Evolutionary conservation across 2,888 invertebrate genomes (phyloP).

Genomic region (Calephelis perditalis): DNA sequence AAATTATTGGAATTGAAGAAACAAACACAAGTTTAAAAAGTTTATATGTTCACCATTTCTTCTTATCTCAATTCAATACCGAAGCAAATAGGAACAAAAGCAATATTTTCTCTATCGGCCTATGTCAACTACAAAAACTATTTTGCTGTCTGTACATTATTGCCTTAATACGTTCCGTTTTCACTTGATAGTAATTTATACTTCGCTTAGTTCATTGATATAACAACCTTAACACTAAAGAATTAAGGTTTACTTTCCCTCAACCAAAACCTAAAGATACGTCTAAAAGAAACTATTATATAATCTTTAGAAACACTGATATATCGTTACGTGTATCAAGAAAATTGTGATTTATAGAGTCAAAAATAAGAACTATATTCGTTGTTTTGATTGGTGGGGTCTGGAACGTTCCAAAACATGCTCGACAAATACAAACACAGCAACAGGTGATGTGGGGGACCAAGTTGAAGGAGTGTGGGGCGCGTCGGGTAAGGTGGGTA

Average conservation of each 20-base stretch:
- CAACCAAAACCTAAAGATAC: background rate
- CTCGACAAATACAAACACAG: constrained; percentile 53
- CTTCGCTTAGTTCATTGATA: background rate
- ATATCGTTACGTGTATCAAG: constrained; percentile 7
- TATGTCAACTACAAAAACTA: constrained; percentile 16
- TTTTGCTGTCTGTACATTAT: constrained; percentile 21
- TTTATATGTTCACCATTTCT: constrained; percentile 2
- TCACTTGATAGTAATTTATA: constrained; percentile 3
- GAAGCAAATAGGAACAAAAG: constrained; percentile 15
- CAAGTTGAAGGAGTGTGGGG: constrained; percentile 18
- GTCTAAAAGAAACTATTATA: background rate
- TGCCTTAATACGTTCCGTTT: constrained; percentile 15
- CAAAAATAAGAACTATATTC: constrained; percentile 20
- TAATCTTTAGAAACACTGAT: constrained; percentile 14
- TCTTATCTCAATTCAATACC: constrained; percentile 8
- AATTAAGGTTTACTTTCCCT: background rate
- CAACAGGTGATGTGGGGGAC: constrained; percentile 44
- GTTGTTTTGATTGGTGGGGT: constrained; percentile 29
- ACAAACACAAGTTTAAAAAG: background rate
- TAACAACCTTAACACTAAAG: background rate
- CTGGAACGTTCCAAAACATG: constrained; percentile 45
- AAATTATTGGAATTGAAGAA: too few species aligned
- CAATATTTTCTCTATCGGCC: constrained; percentile 14
- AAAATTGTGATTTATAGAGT: constrained; percentile 19
- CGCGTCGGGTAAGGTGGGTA: background rate